Percentiles rank a stretch among this genome's conserved stretches.
Conservation (phyloP, 2,113 vertebrate species). For the Emydura subglobosa region DNA sequence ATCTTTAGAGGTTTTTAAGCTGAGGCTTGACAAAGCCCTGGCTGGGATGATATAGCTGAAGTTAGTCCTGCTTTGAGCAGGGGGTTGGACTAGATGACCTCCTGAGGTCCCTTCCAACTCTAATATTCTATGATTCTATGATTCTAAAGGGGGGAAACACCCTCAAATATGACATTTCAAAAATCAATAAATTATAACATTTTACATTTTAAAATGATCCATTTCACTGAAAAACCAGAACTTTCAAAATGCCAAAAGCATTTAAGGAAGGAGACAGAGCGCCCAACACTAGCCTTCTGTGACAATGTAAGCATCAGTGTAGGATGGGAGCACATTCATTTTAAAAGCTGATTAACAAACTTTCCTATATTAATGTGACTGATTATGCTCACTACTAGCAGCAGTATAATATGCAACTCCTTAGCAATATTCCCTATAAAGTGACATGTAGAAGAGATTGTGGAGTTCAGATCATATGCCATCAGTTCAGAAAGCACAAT, state of each 20-base stretch:
- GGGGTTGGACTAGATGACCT: no score
- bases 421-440: neutral
- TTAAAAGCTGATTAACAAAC: fast-evolving
- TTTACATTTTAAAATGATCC: neutral
- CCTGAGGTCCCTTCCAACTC: no score
- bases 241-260: neutral
- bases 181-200: neutral
- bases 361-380: neutral
- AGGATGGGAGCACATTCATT: fast-evolving
- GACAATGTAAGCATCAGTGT: neutral
- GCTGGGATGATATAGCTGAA: no score
- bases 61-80: no score
- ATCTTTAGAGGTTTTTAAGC: no score
- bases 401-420: fast-evolving
- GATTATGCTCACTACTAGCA: neutral
- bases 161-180: neutral
- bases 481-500: neutral
- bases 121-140: no score
- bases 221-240: neutral
- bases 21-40: no score
- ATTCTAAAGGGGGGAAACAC: neutral
- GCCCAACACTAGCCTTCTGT: neutral
- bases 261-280: neutral
- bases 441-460: neutral
- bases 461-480: neutral